phyloP scores from a whole-genome alignment of 92 coral and sea anemone species.

The Phenganax subtilis region DNA sequence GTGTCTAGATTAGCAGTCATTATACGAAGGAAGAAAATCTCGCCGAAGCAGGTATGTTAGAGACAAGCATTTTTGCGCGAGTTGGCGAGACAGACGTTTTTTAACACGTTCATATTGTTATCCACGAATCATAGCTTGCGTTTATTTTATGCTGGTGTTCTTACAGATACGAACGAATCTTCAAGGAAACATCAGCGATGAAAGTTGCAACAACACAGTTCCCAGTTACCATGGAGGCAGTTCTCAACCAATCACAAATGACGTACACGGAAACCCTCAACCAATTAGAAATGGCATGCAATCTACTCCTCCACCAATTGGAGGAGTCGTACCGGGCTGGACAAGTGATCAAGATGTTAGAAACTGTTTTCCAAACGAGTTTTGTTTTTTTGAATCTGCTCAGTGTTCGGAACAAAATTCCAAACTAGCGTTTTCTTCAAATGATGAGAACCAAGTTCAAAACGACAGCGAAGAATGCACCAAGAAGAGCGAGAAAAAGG shows the following conservation, averaged over 20 bases:
- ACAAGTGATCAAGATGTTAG: no score
- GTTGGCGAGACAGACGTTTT: not conserved
- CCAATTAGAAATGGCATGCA: no score
- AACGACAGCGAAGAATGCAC: not conserved
- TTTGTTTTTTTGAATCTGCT: not conserved
- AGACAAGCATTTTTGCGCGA: not conserved
- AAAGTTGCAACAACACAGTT: no score
- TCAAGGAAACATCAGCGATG: no score
- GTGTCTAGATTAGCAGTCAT: slow-evolving; percentile 1
- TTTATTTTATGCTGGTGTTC: no score
- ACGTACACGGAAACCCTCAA: no score
- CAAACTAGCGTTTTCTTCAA: not conserved
- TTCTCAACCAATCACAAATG: no score
- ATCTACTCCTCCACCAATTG: no score
- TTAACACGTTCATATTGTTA: not conserved
- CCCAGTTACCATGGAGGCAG: no score
- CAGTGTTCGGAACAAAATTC: not conserved
- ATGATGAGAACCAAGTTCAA: not conserved
- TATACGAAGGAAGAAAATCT: slow-evolving; percentile 1
- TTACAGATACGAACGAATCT: no score
- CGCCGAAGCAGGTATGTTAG: slow-evolving; percentile 18
- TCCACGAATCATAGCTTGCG: not conserved
- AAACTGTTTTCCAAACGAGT: not conserved
- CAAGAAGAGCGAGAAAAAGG: not conserved
- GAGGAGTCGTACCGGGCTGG: no score